Conservation (phyloP, 2,888 invertebrate genomes). For the Phalera bucephala region DNA sequence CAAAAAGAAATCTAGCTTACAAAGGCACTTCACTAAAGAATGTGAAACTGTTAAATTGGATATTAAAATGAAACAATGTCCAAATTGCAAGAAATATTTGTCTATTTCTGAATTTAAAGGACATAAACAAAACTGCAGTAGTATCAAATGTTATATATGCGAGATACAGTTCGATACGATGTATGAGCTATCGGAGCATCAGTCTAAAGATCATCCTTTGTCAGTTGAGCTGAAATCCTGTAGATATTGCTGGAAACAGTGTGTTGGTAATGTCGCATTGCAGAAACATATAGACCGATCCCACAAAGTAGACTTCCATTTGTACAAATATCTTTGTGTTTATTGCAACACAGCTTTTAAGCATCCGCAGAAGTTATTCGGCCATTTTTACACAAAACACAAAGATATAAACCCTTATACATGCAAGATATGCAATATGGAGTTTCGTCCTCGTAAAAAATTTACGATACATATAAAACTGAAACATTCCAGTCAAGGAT, state of each 20-base stretch:
- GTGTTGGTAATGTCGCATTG: conserved; percentile 45
- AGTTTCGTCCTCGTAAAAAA: conserved; percentile 51
- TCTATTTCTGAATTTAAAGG: conserved; percentile 4
- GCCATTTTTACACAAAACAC: conserved; percentile 57
- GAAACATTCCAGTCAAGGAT: conserved; percentile 56
- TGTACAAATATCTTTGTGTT: conserved; percentile 64
- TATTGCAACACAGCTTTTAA: conserved; percentile 52
- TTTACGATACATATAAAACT: conserved; percentile 71
- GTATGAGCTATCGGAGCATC: conserved; percentile 47
- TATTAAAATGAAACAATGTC: conserved; percentile 25
- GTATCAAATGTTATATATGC: conserved; percentile 52
- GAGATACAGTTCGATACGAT: conserved; percentile 39
- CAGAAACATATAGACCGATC: conserved; percentile 53
- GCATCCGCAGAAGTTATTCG: conserved; percentile 64
- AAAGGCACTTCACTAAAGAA: conserved; percentile 27
- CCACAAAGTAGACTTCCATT: conserved; percentile 43
- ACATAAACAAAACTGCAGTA: conserved; percentile 44
- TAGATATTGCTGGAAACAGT: conserved; percentile 54
- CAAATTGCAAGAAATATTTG: conserved; percentile 28
- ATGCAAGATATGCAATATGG: conserved; percentile 61
- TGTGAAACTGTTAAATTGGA: conserved; percentile 14
- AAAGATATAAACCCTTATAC: conserved; percentile 58
- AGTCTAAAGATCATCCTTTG: conserved; percentile 40
- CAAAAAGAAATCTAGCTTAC: conserved; percentile 26
- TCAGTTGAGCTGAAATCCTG: conserved; percentile 46